Evolutionary conservation across 2,797 vertebrate species (phyloP), one percentile per base, ranked within the genome.

Genomic region (Carduelis carduelis): DNA sequence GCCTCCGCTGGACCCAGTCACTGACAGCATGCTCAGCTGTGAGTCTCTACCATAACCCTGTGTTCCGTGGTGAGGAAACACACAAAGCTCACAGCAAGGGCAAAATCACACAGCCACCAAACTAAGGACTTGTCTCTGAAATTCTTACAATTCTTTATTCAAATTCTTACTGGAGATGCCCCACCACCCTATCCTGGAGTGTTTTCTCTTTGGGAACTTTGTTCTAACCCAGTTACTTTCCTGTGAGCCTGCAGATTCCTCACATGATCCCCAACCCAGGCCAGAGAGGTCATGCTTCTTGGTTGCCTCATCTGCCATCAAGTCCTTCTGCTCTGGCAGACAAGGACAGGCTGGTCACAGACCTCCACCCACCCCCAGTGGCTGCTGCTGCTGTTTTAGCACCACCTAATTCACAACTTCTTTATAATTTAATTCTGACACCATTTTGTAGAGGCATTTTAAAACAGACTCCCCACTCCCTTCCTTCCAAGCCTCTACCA

Each of bases 181-280:
- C 11, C 46, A 37, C 3, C 30, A 57, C 9, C 9, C 34, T 14
- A 3, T 6, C 11, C 20, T 0, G 6, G 21, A 34, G 49, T 5
- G 1, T 27, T 46, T 79, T 52, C 12, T 50, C 9, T 21, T 43
- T 41, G 84, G 26, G 52, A 79, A 28, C 16, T 47, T 39, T 63
- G 11, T 19, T 91, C 39, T 32, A 35, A 17, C 26, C 16, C 34
- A 21, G 22, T n/a, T 50, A 13, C 28, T 56, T 20, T 41, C 26
- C 64, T 69, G 44, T 34, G 41, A 85, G 16, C 53, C 10, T 0
- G 0, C 2, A 53, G n/a, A 7, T 14, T 60, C 41, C 27, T 74
- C 23, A 11, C 7, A 12, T 2, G 4, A 57, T 12, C 41, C 23
- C 41, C 76, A 57, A 2, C 11, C 4, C 2, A 11, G 41, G 46